Percentiles rank a stretch among this genome's conserved stretches.
Evolutionary conservation across 1,140 invertebrate species (phyloP).

Genomic region (Antheraea mylitta): DNA sequence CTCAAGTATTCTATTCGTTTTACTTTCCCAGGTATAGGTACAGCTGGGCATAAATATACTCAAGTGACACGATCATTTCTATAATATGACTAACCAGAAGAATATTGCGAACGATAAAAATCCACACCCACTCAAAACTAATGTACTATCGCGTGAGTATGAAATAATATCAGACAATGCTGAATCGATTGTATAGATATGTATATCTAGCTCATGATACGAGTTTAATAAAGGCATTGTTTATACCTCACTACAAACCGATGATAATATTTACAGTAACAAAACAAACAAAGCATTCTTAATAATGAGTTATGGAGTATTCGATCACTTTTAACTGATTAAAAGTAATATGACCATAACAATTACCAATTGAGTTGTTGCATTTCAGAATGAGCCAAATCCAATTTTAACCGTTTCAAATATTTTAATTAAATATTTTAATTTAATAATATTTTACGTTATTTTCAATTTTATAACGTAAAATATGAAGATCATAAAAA

Average conservation of each 20-base stretch:
- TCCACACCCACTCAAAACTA: not conserved
- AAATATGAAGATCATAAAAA: too few relatives aligned
- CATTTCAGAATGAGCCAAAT: too few relatives aligned
- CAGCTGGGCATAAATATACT: too few relatives aligned
- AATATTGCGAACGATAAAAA: not conserved
- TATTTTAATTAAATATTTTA: too few relatives aligned
- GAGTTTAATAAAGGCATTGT: constrained; percentile 11
- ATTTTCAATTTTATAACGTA: too few relatives aligned
- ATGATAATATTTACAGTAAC: constrained; percentile 3
- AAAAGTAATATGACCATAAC: not conserved
- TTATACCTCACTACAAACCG: not conserved
- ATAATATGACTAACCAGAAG: not conserved
- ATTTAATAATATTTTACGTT: too few relatives aligned
- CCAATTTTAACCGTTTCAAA: too few relatives aligned
- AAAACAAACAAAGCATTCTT: not conserved
- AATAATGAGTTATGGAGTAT: not conserved
- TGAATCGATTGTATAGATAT: not conserved
- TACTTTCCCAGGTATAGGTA: too few relatives aligned
- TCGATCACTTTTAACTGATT: not conserved
- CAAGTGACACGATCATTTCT: not conserved
- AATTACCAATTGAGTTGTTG: too few relatives aligned
- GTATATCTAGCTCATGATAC: not conserved
- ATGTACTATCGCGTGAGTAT: not conserved
- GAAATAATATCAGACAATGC: not conserved
- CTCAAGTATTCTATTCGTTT: too few relatives aligned